Evolutionary conservation across 1,140 invertebrate genomes (phyloP).

Genomic region (Mya arenaria): DNA sequence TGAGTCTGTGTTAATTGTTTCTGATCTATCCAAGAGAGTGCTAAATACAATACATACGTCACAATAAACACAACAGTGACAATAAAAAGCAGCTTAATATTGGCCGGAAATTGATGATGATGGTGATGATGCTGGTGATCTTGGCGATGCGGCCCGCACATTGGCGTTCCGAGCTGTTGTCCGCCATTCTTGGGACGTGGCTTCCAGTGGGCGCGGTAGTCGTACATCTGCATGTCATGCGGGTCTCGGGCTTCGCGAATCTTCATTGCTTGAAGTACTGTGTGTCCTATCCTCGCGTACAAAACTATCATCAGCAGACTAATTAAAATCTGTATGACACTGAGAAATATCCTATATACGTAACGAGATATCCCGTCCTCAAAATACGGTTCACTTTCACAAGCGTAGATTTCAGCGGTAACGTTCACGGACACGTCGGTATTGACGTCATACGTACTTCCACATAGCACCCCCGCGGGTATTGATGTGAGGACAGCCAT

Average conservation of each 20-base stretch:
- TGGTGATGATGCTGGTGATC: no score
- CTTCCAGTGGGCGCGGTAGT: no score
- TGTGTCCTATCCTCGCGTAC: slow-evolving; percentile 26
- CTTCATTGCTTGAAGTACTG: slow-evolving; percentile 7
- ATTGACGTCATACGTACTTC: slow-evolving; percentile 1
- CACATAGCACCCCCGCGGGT: slow-evolving; percentile 26
- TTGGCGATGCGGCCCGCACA: no score
- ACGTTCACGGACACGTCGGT: no score
- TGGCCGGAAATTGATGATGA: slow-evolving; percentile 21
- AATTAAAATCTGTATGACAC: neutral
- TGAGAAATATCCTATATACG: slow-evolving; percentile 21
- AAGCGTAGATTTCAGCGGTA: slow-evolving; percentile 14
- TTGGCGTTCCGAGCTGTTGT: no score
- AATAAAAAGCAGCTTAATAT: slow-evolving; percentile 27
- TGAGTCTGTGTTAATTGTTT: neutral
- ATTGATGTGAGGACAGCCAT: slow-evolving; percentile 30
- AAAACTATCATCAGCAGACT: slow-evolving; percentile 18
- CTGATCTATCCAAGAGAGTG: slow-evolving; percentile 13
- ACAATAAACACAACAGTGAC: slow-evolving; percentile 40
- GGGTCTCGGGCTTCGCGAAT: no score
- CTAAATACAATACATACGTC: slow-evolving; percentile 26
- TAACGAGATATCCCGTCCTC: neutral
- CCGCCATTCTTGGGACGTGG: no score
- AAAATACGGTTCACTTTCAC: slow-evolving; percentile 16
- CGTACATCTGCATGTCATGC: no score